phyloP scores from a whole-genome alignment of 2,797 vertebrate species.

The Paedocypris micromegethes region DNA sequence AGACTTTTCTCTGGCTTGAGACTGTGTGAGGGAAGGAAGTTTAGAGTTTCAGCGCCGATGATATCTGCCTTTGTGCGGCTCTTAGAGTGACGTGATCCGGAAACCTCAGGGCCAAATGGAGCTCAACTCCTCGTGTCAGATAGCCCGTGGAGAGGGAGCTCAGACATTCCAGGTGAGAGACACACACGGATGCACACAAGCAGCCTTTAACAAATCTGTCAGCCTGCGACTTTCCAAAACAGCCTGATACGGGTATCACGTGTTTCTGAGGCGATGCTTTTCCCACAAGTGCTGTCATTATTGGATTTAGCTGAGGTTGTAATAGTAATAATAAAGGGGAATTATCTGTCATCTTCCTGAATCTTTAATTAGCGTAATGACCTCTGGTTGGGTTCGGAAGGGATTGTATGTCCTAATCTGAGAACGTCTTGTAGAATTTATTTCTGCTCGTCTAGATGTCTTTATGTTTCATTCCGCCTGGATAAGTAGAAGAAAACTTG shows the following conservation, averaged over 20 bases:
- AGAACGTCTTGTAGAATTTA: constrained; percentile 1
- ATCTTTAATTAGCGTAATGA: constrained; percentile 11
- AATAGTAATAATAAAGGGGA: constrained; percentile 15
- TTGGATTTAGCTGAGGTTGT: constrained; percentile 29
- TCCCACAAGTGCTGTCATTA: constrained; percentile 26
- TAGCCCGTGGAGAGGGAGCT: constrained; percentile 82
- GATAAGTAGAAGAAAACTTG: too few species aligned
- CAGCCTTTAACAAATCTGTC: constrained; percentile 35
- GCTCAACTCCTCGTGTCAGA: constrained; percentile 83
- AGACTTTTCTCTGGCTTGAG: constrained; percentile 22
- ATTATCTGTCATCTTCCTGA: constrained; percentile 36
- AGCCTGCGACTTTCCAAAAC: constrained; percentile 27
- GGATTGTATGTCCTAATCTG: constrained; percentile 3
- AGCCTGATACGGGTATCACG: constrained; percentile 22
- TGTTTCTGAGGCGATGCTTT: constrained; percentile 30
- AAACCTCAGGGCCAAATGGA: constrained; percentile 92
- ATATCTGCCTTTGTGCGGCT: constrained; percentile 37
- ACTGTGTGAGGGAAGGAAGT: constrained; percentile 23
- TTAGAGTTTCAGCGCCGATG: constrained; percentile 28
- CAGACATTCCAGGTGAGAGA: constrained; percentile 86
- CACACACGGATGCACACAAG: constrained; percentile 21
- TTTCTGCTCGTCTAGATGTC: not conserved
- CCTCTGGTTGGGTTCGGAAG: constrained; percentile 9
- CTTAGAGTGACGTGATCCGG: constrained; percentile 86
- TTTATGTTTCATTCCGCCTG: not conserved